Conservation (phyloP, 2,113 vertebrate species). For the Ophthalmolycus amberensis region DNA sequence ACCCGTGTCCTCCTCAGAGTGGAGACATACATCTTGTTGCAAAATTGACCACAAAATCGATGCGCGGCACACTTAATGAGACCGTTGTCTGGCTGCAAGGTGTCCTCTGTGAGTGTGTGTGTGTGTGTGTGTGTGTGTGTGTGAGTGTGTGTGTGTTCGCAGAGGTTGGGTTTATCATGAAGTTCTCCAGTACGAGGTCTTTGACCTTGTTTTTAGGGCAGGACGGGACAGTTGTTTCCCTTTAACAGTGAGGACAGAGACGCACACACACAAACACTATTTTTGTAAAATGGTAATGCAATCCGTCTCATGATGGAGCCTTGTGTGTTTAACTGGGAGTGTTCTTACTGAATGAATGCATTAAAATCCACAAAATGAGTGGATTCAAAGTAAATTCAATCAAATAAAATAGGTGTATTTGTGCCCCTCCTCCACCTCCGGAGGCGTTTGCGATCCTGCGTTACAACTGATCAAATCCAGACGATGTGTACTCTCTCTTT, state of each 20-base stretch:
- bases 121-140: constrained; percentile 25
- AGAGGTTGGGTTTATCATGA: constrained; percentile 42
- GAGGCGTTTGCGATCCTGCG: background rate
- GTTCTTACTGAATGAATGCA: background rate
- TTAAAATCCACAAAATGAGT: background rate
- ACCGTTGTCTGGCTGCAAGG: constrained; percentile 31
- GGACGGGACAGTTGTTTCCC: constrained; percentile 52
- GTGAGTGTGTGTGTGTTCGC: constrained; percentile 3
- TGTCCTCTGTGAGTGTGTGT: background rate
- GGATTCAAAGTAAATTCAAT: background rate
- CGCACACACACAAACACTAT: background rate
- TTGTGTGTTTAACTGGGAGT: background rate
- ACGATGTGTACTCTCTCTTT: background rate
- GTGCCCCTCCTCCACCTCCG: background rate
- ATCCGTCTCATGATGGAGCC: background rate
- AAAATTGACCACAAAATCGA: constrained; percentile 51
- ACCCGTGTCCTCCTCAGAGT: constrained; percentile 33
- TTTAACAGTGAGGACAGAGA: constrained; percentile 13
- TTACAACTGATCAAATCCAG: background rate
- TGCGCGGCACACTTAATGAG: constrained; percentile 33
- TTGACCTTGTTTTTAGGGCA: constrained; percentile 56
- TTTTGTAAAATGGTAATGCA: background rate
- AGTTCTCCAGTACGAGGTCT: constrained; percentile 28
- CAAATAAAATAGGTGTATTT: background rate
- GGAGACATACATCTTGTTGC: constrained; percentile 56